phyloP scores from a whole-genome alignment of 2,113 vertebrate genomes.

The Heliornis fulica region DNA sequence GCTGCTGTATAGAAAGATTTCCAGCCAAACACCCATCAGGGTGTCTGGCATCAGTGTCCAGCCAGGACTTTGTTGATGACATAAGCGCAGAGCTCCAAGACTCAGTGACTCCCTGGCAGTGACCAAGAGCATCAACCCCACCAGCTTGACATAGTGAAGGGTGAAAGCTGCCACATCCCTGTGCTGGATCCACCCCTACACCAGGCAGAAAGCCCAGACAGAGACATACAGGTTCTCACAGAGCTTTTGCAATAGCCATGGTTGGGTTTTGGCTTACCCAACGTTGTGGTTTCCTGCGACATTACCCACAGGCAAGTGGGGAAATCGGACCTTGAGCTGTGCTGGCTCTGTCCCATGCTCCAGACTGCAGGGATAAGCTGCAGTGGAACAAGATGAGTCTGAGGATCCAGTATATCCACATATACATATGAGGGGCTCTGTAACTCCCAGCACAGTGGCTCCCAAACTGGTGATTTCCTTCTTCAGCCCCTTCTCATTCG shows the following conservation, averaged over 20 bases:
- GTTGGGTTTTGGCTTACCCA: neutral
- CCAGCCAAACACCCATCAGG: neutral
- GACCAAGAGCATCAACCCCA: neutral
- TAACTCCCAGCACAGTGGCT: neutral
- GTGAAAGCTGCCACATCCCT: neutral
- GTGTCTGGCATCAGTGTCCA: neutral
- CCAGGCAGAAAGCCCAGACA: neutral
- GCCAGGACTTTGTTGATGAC: neutral
- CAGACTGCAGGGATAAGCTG: neutral
- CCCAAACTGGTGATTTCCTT: neutral
- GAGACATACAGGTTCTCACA: neutral
- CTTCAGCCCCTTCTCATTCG: neutral
- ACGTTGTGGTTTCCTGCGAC: rapidly evolving
- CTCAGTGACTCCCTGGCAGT: neutral
- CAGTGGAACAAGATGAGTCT: neutral
- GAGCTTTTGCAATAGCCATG: neutral
- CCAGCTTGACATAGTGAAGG: neutral
- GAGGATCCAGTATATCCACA: neutral
- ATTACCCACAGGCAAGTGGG: neutral
- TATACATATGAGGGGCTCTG: neutral
- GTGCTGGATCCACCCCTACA: neutral
- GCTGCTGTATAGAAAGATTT: neutral
- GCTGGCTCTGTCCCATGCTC: neutral
- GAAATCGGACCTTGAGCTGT: neutral
- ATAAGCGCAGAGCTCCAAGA: neutral